Evolutionary conservation across 2,797 vertebrate genomes (phyloP).

Genomic region (Chaunax sp.): DNA sequence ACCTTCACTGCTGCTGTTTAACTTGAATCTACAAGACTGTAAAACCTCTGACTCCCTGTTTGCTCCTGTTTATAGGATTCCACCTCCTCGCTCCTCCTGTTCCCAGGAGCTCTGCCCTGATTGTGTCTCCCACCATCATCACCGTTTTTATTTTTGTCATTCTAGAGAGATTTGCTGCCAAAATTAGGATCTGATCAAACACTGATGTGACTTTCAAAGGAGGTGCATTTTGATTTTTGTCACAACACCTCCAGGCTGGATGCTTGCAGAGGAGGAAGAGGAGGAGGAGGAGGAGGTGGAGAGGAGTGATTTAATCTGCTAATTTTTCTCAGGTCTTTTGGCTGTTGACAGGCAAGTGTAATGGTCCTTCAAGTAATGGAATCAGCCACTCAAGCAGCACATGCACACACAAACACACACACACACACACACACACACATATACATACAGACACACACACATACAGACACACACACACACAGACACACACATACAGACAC

Average conservation of each 20-base stretch:
- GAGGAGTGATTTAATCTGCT: slow-evolving; percentile 78
- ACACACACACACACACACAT: slow-evolving; percentile 47
- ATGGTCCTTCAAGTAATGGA: slow-evolving; percentile 85
- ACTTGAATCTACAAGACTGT: slow-evolving; percentile 48
- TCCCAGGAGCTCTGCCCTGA: slow-evolving; percentile 48
- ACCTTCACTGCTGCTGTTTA: slow-evolving; percentile 14
- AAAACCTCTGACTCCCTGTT: slow-evolving; percentile 39
- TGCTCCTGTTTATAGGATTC: slow-evolving; percentile 46
- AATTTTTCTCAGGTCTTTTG: slow-evolving; percentile 82
- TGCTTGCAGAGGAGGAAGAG: slow-evolving; percentile 6
- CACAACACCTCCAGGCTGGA: slow-evolving; percentile 46
- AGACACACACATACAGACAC: slow-evolving; percentile 67
- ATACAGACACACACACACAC: slow-evolving; percentile 57
- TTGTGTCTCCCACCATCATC: slow-evolving; percentile 48
- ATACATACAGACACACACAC: slow-evolving; percentile 53
- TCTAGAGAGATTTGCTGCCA: slow-evolving; percentile 49
- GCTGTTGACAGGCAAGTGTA: slow-evolving; percentile 82
- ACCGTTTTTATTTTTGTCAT: slow-evolving; percentile 38
- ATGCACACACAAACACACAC: slow-evolving; percentile 54
- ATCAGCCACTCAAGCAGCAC: slow-evolving; percentile 83
- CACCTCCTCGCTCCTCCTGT: slow-evolving; percentile 19
- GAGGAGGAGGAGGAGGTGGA: slow-evolving; percentile 33
- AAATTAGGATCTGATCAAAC: slow-evolving; percentile 58
- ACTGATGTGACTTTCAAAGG: slow-evolving; percentile 29
- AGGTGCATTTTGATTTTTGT: slow-evolving; percentile 45